Evolutionary conservation across 2,888 invertebrate species (phyloP), one percentile per base, ranked within the genome.

Genomic region (Agriopis aurantiaria): DNA sequence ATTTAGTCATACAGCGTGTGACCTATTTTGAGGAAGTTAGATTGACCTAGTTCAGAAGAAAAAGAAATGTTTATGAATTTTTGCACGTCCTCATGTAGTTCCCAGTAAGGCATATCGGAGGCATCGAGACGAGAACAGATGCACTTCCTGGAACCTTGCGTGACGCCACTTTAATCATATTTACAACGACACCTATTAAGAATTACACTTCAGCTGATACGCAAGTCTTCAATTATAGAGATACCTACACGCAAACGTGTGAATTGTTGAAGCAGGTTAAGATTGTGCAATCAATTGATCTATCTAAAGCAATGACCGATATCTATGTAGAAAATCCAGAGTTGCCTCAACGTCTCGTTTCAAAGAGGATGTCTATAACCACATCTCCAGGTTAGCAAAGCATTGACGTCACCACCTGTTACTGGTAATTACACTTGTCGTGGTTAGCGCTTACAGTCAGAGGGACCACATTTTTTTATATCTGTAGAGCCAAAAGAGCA

Each of bases 91-190:
- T 75, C 14, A 14, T 9, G 7, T 45, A 71, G 56, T 83, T 84
- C 82, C 78, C 68, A 76, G 83, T 84, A 85, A 61, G 80, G 80
- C 78, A 81, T 85, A 85, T 85, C 83, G 71, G 75, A 70, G 66
- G 75, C 75, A 82, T 80, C 75, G 74, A 81, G 75, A 79, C 75
- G 73, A 77, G 82, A 82, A 78, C 83, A 83, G 81, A 81, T 84
- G 82, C 74, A 81, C 74, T 88, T 88, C 88, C 81, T 76, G 79
- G 88, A 88, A 88, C 70, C 74, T 83, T 72, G 84, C 85, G 82
- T 84, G 87, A 81, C 82, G 74, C 77, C 61, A 70, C 67, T 81
- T 73, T 78, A 77, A 80, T 80, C 73, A 74, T 80, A 80, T 80
- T 81, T 78, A 74, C 73, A 82, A 80, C 78, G 78, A 82, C 71